phyloP scores from a whole-genome alignment of 2,797 vertebrate species.

The Molossus molossus region DNA sequence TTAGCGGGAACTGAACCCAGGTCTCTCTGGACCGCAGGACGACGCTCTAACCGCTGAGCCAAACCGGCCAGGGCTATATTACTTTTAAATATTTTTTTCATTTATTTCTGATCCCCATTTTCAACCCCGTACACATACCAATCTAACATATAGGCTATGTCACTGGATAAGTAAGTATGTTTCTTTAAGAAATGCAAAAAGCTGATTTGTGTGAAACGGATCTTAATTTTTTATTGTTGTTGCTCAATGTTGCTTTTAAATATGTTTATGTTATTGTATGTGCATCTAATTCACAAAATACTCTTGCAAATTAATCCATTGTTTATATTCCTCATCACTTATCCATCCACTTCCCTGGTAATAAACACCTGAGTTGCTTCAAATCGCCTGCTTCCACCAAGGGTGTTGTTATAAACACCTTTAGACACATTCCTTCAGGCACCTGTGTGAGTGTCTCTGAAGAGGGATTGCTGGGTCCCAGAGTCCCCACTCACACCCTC shows the following conservation, averaged over 20 bases:
- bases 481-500: neutral
- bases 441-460: neutral
- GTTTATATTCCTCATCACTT: constrained; percentile 49
- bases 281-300: neutral
- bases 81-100: neutral
- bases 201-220: neutral
- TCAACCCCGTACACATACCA: neutral
- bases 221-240: neutral
- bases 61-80: no score
- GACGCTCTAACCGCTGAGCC: no score
- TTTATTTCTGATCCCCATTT: neutral
- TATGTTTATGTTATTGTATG: neutral
- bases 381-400: neutral
- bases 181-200: constrained; percentile 47
- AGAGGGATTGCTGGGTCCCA: neutral
- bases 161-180: neutral
- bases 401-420: neutral
- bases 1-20: no score
- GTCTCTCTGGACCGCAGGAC: no score
- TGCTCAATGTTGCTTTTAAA: neutral
- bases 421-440: neutral
- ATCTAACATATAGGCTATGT: neutral
- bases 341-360: neutral
- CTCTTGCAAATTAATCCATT: constrained; percentile 28
- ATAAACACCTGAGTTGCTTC: neutral